Base-by-base conservation (phyloP, 2,888 invertebrate species). In the Deilephila elpenor region DNA sequence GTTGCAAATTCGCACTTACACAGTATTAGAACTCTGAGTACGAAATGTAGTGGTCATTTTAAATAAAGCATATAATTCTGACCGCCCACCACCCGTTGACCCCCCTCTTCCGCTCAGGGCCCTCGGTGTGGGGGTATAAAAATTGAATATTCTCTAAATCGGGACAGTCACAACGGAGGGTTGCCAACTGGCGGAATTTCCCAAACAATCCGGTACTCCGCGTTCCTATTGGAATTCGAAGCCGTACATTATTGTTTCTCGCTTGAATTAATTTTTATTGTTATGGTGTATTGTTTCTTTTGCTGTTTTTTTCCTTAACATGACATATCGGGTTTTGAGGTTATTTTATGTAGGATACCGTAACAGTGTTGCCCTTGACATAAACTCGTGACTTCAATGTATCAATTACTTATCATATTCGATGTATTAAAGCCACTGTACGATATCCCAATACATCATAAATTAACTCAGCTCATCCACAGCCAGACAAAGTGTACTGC, bases 91-190 rank as follows among this genome's bases (percentile, higher is more conserved):
- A 51, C 61, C 62, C 53, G n/a, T n/a, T n/a, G 25, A n/a, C 62
- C 62, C 4, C 19, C 51, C 44, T 14, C 61, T 5, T 44, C 73
- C 60, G 25, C 7, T 32, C 44, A 14, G 44, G 14, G 56, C 62
- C 61, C 53, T 53, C 37, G 37, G 11, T 20, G 25, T 56, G 51
- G 70, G 62, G 80, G 81, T 51, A 83, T 82, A 82, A 84, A 81
- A 84, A 84, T 83, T 81, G 82, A 82, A 83, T 83, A 81, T 82
- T 79, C 80, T 78, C 77, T 78, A 82, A 81, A 80, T 79, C 79
- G 79, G 77, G 75, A 72, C 73, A 77, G 73, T 75, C 74, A 59
- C 61, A 62, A 56, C 61, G n/a, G 61, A 73, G 71, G 70, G 71
- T 62, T 71, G 61, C 71, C 73, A 62, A 73, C 32, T 19, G 37